Base-by-base conservation (phyloP, 2,113 vertebrate genomes). In the Nothobranchius furzeri region DNA sequence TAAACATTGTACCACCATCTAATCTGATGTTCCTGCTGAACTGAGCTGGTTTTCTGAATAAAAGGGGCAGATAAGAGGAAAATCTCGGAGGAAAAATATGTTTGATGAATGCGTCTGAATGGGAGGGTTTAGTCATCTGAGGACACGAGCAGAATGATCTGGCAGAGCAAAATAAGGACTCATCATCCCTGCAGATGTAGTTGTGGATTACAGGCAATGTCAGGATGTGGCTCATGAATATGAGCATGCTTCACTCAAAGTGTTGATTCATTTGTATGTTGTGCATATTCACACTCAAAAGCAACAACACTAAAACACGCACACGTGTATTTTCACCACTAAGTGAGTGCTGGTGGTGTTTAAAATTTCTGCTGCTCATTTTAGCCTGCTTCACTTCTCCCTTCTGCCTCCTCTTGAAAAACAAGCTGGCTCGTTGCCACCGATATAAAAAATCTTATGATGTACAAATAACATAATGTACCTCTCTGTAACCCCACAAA, bases 391-490 rank as follows among this genome's bases (percentile, higher is more conserved):
- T 81, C 13, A 43, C 53, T 79, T 58, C 48, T 60, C n/a, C 13
- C 59, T 73, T 72, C 74, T 63, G 47, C 73, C 52, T 77, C 52
- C 45, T 69, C 66, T 68, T 60, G 68, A 52, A 64, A 11, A 69
- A 74, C 54, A 36, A 81, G 56, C 75, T 86, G 87, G 81, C 73
- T 42, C 13, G 30, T 71, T 71, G 84, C 85, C 77, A 89, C 60
- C 20, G 3, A 47, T 47, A 20, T 20, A 20, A 69, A 63, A 64
- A 76, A 85, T 84, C 83, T 84, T 64, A 84, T 88, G 85, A 87
- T 79, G 82, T 74, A 81, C 79, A 59, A 76, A 67, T 47, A 71
- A 54, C 43, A 73, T 63, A 55, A 49, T 3, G 25, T 58, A 61
- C 42, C 50, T n/a, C 14, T 47, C 51, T 80, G n/a, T 60, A 49